Base-by-base conservation (phyloP, 2,113 vertebrate species). In the Rhizomys pruinosus region DNA sequence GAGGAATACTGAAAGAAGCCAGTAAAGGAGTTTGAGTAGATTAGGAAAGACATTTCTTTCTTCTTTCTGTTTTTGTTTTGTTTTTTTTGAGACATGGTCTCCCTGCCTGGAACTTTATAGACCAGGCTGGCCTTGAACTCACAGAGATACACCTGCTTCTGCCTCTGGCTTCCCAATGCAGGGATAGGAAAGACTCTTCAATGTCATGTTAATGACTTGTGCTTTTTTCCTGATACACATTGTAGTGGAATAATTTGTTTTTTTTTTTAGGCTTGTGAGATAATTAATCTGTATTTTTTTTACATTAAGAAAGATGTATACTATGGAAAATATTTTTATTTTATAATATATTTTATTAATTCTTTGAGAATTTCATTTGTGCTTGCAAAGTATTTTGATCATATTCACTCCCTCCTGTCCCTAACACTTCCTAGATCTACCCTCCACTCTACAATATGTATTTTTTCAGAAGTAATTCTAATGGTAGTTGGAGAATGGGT, bases 381-480 rank as follows among this genome's bases (percentile, higher is more conserved):
- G 47, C 6, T 7, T 52, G 47, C 47, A 52, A 52, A 52, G 47
- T 52, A 52, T 52, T 52, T 52, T 52, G 47, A 52, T 52, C 47
- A 52, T 52, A 52, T 52, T 52, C 47, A 52, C 47, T 11, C 11
- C 47, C 47, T 52, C 11, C 47, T 52, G 6, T 52, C 47, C 47
- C 47, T 52, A 52, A 52, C 47, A n/a, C 11, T 52, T 52, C 47
- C 47, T 11, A 52, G 47, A 52, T 52, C 11, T 11, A 52, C 47
- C 47, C 6, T 52, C 47, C 47, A 52, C 47, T 52, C 47, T 52
- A 6, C 47, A 52, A 52, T 61, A 34, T 64, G 34, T 76, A 25
- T 42, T 92, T 92, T n/a, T 84, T 87, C 27, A 57, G 57, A 84
- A 80, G 29, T 86, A 81, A 73, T 90, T 95, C 66, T 84, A 63